Conservation (phyloP, 1,140 invertebrate species). For the Anadara kagoshimensis region DNA sequence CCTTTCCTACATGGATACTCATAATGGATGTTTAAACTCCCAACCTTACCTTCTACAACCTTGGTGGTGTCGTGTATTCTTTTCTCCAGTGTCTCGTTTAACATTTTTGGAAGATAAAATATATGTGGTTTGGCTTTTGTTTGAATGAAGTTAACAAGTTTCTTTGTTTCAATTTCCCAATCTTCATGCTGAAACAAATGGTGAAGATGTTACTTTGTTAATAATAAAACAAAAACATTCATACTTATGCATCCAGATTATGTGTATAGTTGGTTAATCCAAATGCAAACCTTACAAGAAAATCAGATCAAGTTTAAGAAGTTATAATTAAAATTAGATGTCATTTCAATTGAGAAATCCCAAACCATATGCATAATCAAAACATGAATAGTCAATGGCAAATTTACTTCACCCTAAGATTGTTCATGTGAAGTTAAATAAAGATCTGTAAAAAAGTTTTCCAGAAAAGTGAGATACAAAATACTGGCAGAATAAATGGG, state of each 20-base stretch:
- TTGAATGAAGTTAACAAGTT: slow-evolving; percentile 88
- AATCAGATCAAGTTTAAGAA: neutral
- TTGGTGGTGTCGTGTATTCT: slow-evolving; percentile 17
- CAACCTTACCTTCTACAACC: no score
- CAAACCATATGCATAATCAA: neutral
- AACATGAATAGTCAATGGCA: neutral
- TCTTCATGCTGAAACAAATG: slow-evolving; percentile 79
- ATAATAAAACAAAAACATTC: neutral
- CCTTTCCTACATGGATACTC: no score
- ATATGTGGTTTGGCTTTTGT: slow-evolving; percentile 90
- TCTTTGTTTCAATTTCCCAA: slow-evolving; percentile 88
- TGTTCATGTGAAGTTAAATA: no score
- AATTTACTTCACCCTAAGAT: no score
- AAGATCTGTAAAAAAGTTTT: no score
- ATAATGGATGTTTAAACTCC: no score
- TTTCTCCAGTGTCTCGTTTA: slow-evolving; percentile 77
- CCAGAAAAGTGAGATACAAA: no score
- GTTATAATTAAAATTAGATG: no score
- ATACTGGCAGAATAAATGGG: no score
- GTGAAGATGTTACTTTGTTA: neutral
- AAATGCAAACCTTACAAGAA: neutral
- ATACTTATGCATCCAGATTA: neutral
- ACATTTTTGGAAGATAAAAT: slow-evolving; percentile 89
- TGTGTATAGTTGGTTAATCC: neutral
- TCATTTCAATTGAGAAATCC: no score